These are phyloP conservation scores for Lacanobia wlatinum DNA, from an alignment of 2,888 invertebrate species.

Conservation along the genomic window DNA sequence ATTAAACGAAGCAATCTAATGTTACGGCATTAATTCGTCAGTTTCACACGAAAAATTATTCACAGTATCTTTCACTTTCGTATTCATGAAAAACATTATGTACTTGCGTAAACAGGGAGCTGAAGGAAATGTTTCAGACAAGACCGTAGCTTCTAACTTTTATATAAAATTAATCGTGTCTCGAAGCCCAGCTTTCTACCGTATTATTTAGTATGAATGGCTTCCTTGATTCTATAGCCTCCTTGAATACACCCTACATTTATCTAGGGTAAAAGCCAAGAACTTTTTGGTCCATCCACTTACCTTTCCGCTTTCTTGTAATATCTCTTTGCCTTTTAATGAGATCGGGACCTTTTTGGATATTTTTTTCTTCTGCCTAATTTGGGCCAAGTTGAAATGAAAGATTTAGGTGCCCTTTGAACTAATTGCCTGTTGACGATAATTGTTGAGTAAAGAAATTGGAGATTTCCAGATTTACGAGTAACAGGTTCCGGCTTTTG, in stretches of 20 bases:
- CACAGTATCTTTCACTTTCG: conserved; percentile 49
- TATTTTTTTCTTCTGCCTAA: conserved; percentile 45
- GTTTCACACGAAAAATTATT: conserved; percentile 57
- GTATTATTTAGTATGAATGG: conserved; percentile 51
- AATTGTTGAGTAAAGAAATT: conserved; percentile 37
- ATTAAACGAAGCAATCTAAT: conserved; percentile 43
- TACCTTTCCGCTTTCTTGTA: conserved; percentile 38
- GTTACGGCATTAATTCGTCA: conserved; percentile 57
- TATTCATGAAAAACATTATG: conserved; percentile 65
- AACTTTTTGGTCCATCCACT: conserved; percentile 49
- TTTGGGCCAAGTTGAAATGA: conserved; percentile 41
- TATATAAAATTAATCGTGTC: conserved; percentile 52
- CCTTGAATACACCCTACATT: conserved; percentile 49
- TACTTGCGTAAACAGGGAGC: conserved; percentile 42
- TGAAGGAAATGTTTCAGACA: conserved; percentile 34
- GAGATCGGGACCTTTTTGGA: conserved; percentile 42
- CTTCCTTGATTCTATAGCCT: conserved; percentile 32
- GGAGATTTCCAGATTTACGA: conserved; percentile 40
- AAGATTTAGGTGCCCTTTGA: conserved; percentile 37
- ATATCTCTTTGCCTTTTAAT: conserved; percentile 46
- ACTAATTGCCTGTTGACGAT: conserved; percentile 55
- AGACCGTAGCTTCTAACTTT: conserved; percentile 33
- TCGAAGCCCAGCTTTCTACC: conserved; percentile 27
- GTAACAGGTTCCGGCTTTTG: conserved; percentile 26
- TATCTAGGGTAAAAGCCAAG: conserved; percentile 53